These are phyloP conservation scores for Pomacea canaliculata DNA, from an alignment of 2,888 invertebrate species.

Conservation along the genomic window DNA sequence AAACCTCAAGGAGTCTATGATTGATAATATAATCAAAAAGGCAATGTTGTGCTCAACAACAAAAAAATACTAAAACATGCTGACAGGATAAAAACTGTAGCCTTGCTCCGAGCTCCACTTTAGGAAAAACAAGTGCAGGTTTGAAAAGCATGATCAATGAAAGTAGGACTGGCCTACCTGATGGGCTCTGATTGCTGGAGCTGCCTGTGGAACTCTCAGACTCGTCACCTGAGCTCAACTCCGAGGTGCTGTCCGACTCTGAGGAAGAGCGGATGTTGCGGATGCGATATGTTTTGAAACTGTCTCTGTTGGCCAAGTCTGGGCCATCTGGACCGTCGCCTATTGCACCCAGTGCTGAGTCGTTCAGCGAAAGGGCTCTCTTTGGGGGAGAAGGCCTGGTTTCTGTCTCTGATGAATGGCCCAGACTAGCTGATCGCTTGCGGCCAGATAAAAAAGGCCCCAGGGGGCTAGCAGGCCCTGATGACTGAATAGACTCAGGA, in stretches of 20 bases:
- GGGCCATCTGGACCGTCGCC: constrained; percentile 51
- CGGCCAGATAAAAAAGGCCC: constrained; percentile 33
- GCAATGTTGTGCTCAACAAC: too few relatives aligned
- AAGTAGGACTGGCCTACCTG: constrained; percentile 43
- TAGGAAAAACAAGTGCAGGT: neutral
- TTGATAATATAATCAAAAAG: too few relatives aligned
- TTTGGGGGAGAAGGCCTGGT: constrained; percentile 54
- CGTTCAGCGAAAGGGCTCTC: constrained; percentile 45
- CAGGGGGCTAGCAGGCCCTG: constrained; percentile 46
- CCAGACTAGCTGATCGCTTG: constrained; percentile 56
- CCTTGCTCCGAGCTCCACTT: too few relatives aligned
- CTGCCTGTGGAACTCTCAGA: constrained; percentile 57
- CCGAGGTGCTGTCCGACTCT: constrained; percentile 63
- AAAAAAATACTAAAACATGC: too few relatives aligned
- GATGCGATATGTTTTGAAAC: constrained; percentile 72
- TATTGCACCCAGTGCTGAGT: constrained; percentile 1
- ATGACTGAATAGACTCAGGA: constrained; percentile 32
- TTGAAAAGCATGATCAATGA: neutral
- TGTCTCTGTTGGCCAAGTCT: constrained; percentile 65
- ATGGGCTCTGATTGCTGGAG: constrained; percentile 57
- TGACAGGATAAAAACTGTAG: too few relatives aligned
- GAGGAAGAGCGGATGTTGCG: constrained; percentile 57
- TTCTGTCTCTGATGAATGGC: constrained; percentile 26
- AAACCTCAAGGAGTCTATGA: too few relatives aligned
- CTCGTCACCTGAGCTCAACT: constrained; percentile 62